Base-by-base conservation (phyloP, 2,888 invertebrate species). In the Cephonodes hylas region DNA sequence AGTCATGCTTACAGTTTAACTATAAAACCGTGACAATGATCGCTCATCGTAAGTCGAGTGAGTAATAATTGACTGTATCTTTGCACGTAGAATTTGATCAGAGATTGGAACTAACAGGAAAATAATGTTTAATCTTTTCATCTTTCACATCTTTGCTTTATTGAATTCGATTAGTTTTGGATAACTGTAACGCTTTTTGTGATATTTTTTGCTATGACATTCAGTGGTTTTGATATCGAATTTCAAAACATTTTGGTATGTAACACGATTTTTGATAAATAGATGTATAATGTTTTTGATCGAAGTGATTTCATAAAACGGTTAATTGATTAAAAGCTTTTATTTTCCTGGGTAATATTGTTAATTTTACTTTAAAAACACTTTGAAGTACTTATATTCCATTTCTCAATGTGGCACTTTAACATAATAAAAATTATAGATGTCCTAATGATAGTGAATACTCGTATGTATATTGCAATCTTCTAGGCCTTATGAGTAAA, bases 11-110 rank as follows among this genome's bases (percentile, higher is more conserved):
- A 72, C 66, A 70, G 71, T 71, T 66, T 66, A 77, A 72, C 77
- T 79, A 76, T 81, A 83, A 53, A 85, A 85, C 74, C 67, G 69
- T 65, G 72, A 73, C 74, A 73, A 70, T 71, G 67, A 70, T 61
- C 70, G 64, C 61, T 66, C 61, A 59, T 44, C 25, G 44, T 44
- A 23, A 53, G 18, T 53, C 18, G 8, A 18, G 31, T 31, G 31
- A 53, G 18, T 53, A 31, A 20, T 53, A 18, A 27, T 31, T 27
- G 27, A 15, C 27, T 18, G 53, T 25, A 7, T 20, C 22, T 45
- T 46, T 22, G 4, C 10, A n/a, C 45, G 5, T 46, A 23, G 23
- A 46, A 46, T 18, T 18, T 23, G 45, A 23, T 23, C 45, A n/a
- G 10, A 46, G 22, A 22, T 22, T 10, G 22, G 13, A 46, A 46